These are phyloP conservation scores for Dromaius novaehollandiae DNA, from an alignment of 2,113 vertebrate genomes.

Conservation along the genomic window DNA sequence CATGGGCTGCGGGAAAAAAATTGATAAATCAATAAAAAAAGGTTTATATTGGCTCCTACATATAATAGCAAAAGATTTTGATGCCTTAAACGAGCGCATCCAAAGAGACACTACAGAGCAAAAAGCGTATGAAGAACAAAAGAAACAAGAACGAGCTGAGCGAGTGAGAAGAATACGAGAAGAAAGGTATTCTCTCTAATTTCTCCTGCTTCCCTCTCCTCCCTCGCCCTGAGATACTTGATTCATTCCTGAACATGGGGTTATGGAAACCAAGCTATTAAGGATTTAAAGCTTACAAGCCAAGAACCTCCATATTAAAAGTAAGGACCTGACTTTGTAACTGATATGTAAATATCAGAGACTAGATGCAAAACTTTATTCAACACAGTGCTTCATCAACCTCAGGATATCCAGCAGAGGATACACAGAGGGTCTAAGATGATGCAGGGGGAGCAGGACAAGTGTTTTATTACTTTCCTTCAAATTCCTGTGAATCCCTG, in stretches of 20 bases:
- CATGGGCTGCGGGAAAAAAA: slow-evolving; percentile 89
- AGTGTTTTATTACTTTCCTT: background rate
- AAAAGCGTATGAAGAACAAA: slow-evolving; percentile 88
- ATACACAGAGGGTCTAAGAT: background rate
- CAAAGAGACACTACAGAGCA: slow-evolving; percentile 92
- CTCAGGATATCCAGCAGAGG: background rate
- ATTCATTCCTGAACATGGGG: background rate
- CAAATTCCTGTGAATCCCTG: background rate
- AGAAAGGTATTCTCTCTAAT: slow-evolving; percentile 81
- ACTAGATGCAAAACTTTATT: background rate
- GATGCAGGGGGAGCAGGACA: background rate
- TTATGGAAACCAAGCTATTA: background rate
- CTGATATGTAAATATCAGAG: background rate
- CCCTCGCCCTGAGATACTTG: background rate
- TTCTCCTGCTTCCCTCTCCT: background rate
- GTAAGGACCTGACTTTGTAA: background rate
- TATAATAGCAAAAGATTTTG: slow-evolving; percentile 93
- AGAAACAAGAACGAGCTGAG: slow-evolving; percentile 89
- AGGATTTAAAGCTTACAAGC: background rate
- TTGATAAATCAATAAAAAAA: slow-evolving; percentile 94
- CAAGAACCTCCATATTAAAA: background rate
- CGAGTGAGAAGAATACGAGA: slow-evolving; percentile 86
- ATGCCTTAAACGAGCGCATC: slow-evolving; percentile 90
- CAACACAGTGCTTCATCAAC: background rate
- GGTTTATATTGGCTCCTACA: slow-evolving; percentile 92